These are phyloP conservation scores for Adrianichthys oophorus DNA, from an alignment of 2,797 vertebrate genomes.

Conservation along the genomic window DNA sequence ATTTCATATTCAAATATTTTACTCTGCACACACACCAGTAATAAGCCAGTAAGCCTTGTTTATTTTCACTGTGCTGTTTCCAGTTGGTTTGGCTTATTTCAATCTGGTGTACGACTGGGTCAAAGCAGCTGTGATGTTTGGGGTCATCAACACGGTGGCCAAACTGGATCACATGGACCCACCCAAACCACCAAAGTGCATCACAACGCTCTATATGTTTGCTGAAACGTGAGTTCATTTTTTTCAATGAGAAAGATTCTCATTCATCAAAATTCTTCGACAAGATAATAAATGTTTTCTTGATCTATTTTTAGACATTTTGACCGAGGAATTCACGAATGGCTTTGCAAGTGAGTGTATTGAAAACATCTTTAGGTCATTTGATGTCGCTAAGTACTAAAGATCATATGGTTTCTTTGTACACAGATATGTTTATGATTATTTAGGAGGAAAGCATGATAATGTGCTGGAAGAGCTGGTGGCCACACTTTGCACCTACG, in stretches of 20 bases:
- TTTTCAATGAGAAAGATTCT: not conserved
- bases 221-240: slow-evolving; percentile 87
- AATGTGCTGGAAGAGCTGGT: slow-evolving; percentile 84
- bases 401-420: slow-evolving; percentile 5
- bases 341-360: slow-evolving; percentile 90
- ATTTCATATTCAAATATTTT: not conserved
- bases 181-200: slow-evolving; percentile 93
- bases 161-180: slow-evolving; percentile 93
- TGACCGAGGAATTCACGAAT: slow-evolving; percentile 96
- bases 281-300: not conserved
- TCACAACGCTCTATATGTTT: slow-evolving; percentile 95
- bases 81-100: slow-evolving; percentile 92
- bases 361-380: not conserved
- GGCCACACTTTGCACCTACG: slow-evolving; percentile 87
- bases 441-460: slow-evolving; percentile 87
- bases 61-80: slow-evolving; percentile 9
- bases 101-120: slow-evolving; percentile 98
- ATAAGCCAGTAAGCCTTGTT: not conserved
- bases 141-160: slow-evolving; percentile 88
- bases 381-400: not conserved
- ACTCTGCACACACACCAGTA: no score
- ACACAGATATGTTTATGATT: slow-evolving; percentile 91
- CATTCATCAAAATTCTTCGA: not conserved
- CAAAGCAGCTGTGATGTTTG: slow-evolving; percentile 95
- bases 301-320: slow-evolving; percentile 82